Percentiles rank a stretch among this genome's conserved stretches.
Evolutionary conservation across 2,888 invertebrate species (phyloP).

Genomic region (Hanleya hanleyi): DNA sequence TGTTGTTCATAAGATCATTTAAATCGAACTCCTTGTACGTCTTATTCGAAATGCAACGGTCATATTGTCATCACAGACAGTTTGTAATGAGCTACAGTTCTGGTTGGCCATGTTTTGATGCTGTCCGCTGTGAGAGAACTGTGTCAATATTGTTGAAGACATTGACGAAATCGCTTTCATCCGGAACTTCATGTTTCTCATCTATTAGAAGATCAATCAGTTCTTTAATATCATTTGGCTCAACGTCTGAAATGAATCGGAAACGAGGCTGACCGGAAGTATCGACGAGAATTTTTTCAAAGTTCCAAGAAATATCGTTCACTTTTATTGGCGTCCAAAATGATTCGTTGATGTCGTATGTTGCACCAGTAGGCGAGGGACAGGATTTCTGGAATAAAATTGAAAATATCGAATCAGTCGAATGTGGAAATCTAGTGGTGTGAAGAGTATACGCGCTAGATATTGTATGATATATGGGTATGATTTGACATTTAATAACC

Average conservation of each 20-base stretch:
- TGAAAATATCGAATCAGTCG: too few relatives aligned
- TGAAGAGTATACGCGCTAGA: too few relatives aligned
- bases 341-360: constrained; percentile 34
- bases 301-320: constrained; percentile 61
- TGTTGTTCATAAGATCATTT: too few relatives aligned
- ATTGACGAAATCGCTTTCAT: not conserved
- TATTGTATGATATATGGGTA: too few relatives aligned
- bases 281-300: constrained; percentile 56
- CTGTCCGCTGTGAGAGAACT: not conserved
- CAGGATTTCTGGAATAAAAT: constrained; percentile 43
- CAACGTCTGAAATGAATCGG: constrained; percentile 25
- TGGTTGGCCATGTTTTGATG: not conserved
- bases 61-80: too few relatives aligned
- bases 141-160: not conserved
- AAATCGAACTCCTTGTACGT: too few relatives aligned
- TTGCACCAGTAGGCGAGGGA: constrained; percentile 41
- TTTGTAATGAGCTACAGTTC: not conserved
- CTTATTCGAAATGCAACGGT: too few relatives aligned
- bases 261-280: constrained; percentile 32
- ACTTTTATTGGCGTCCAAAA: constrained; percentile 50
- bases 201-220: not conserved
- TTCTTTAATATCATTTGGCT: constrained; percentile 21
- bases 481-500: too few relatives aligned
- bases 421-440: too few relatives aligned
- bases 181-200: not conserved